Evolutionary conservation across 1,140 invertebrate species (phyloP).

Genomic region (Thaumatotibia leucotreta): DNA sequence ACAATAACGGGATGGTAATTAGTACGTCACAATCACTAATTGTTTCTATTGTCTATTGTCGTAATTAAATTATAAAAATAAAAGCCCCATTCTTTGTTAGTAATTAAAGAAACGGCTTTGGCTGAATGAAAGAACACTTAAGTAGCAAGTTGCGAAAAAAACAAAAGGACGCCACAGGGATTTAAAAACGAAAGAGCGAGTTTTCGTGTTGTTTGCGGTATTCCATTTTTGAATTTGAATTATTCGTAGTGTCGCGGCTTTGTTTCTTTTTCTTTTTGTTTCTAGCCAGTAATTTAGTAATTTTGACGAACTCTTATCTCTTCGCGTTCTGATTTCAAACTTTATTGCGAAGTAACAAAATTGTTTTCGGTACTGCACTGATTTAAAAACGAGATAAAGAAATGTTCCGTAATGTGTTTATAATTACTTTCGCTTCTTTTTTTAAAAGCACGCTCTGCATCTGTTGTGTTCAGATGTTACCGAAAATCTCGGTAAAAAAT

Average conservation of each 20-base stretch:
- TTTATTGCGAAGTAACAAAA: neutral
- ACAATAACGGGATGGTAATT: slow-evolving; percentile 26
- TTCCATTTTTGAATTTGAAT: slow-evolving; percentile 44
- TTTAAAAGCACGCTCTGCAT: slow-evolving; percentile 36
- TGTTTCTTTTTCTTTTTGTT: slow-evolving; percentile 25
- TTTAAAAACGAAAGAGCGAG: slow-evolving; percentile 47
- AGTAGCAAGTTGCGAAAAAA: slow-evolving; percentile 60
- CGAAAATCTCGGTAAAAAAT: slow-evolving; percentile 41
- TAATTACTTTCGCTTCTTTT: slow-evolving; percentile 9
- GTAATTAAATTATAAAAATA: slow-evolving; percentile 73
- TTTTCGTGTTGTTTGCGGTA: slow-evolving; percentile 50
- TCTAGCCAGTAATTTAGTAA: slow-evolving; percentile 8
- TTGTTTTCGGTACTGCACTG: neutral
- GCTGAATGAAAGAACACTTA: slow-evolving; percentile 57
- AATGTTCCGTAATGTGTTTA: slow-evolving; percentile 3
- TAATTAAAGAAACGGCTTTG: slow-evolving; percentile 69
- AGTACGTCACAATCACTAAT: slow-evolving; percentile 54
- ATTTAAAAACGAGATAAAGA: neutral
- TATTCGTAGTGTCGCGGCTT: slow-evolving; percentile 25
- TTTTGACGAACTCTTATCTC: neutral
- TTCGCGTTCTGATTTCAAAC: neutral
- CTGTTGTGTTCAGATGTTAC: slow-evolving; percentile 62
- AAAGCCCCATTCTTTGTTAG: slow-evolving; percentile 63
- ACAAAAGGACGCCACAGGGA: slow-evolving; percentile 21
- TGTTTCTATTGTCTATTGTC: slow-evolving; percentile 57